Evolutionary conservation across 2,888 invertebrate species (phyloP), one percentile per base, ranked within the genome.

Genomic region (Amblyjoppa fuscipennis): DNA sequence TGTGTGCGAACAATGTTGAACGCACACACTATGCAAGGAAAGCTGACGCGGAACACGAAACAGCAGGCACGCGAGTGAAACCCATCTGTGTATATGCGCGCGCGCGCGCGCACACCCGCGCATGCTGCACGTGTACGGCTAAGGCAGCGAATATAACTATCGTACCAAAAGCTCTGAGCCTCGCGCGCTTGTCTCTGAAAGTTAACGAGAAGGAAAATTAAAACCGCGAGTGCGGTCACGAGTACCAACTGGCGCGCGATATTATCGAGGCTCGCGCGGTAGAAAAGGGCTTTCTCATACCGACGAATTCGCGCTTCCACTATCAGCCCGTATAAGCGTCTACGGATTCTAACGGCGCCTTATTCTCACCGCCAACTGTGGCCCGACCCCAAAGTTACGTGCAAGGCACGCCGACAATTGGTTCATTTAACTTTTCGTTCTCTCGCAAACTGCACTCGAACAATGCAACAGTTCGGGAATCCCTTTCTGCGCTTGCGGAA

Each of bases 181-280:
- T 64, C 61, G 61, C 86, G 85, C 81, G 83, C 85, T 81, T 83
- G 87, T 45, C 85, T 53, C 74, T 79, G 82, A 68, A 85, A 87
- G 87, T 87, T 87, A 87, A 87, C 88, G 89, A 87, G 85, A 79
- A 79, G 85, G 87, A 87, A 87, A 89, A 86, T 88, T 87, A 89
- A 88, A 89, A 88, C 86, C 83, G 68, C 82, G 81, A 84, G 75
- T 70, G 79, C 81, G 83, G 83, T 78, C 78, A 84, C 80, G 77
- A 83, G 87, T 83, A 80, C 75, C 83, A 79, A 66, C 61, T 68
- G 69, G 70, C 80, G 80, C 74, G 83, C 83, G 71, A 89, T 89
- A 88, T 88, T 88, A 89, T 89, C 89, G 78, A 70, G 66, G 56
- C 81, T 83, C 73, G 20, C 31, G 34, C 61, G 25, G 34, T 45